A percentile compares a stretch with the other conserved stretches of the same genome.
phyloP scores from a whole-genome alignment of 1,140 invertebrate genomes.

The Drosophila kurseongensis region DNA sequence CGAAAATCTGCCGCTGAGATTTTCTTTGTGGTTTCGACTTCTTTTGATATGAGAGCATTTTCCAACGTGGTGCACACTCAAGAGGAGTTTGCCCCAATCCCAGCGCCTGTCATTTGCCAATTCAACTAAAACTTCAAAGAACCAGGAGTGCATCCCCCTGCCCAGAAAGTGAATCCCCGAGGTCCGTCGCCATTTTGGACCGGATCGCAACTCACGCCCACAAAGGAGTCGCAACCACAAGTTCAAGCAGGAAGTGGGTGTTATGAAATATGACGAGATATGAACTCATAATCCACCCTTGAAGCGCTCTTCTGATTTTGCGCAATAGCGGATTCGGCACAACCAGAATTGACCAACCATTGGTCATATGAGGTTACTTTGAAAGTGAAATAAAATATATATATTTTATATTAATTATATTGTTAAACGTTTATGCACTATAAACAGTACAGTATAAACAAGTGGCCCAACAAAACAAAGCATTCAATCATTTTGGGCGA shows the following conservation, averaged over 20 bases:
- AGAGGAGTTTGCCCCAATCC: slow-evolving; percentile 10
- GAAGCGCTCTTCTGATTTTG: slow-evolving; percentile 19
- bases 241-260: slow-evolving; percentile 11
- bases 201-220: slow-evolving; percentile 46
- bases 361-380: background rate
- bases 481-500: no score
- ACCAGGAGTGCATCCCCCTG: slow-evolving; percentile 1
- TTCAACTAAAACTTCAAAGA: slow-evolving; percentile 67
- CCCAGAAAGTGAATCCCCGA: slow-evolving; percentile 1
- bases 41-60: slow-evolving; percentile 75
- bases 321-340: slow-evolving; percentile 54
- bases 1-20: slow-evolving; percentile 71
- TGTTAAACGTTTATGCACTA: no score
- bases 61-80: slow-evolving; percentile 40
- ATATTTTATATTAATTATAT: no score
- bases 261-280: slow-evolving; percentile 80
- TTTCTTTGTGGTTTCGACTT: slow-evolving; percentile 81
- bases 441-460: no score
- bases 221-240: slow-evolving; percentile 14
- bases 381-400: background rate
- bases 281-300: slow-evolving; percentile 72
- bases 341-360: slow-evolving; percentile 2
- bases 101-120: slow-evolving; percentile 49
- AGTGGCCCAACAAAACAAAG: no score
- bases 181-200: slow-evolving; percentile 54